These are phyloP conservation scores for Calliphora vicina DNA, from an alignment of 1,140 invertebrate species.

Conservation along the genomic window DNA sequence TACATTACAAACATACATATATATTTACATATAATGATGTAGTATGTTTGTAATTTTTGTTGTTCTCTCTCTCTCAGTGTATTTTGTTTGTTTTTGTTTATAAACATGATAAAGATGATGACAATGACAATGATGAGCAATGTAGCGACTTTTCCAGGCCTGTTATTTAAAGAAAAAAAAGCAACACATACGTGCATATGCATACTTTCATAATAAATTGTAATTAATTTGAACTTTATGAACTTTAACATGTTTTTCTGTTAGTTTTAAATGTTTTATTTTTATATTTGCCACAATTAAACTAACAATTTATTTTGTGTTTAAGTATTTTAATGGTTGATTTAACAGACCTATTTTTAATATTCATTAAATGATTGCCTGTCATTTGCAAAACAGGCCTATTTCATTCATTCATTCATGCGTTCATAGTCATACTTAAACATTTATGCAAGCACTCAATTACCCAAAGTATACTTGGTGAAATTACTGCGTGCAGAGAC, in stretches of 20 bases:
- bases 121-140: too few relatives aligned
- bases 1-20: neutral
- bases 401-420: neutral
- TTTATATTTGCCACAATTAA: neutral
- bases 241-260: neutral
- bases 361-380: neutral
- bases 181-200: neutral
- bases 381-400: neutral
- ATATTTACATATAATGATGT: too few relatives aligned
- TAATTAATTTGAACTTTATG: neutral
- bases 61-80: neutral
- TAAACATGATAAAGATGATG: neutral
- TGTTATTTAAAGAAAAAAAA: too few relatives aligned
- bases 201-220: neutral
- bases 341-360: neutral
- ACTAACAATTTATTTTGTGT: neutral
- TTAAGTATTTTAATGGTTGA: neutral
- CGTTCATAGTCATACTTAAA: too few relatives aligned
- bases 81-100: neutral
- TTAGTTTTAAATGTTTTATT: neutral
- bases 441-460: neutral
- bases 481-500: neutral
- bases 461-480: neutral
- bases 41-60: too few relatives aligned
- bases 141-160: too few relatives aligned